Base-by-base conservation (phyloP, 2,113 vertebrate species). In the Chaetodon auriga region DNA sequence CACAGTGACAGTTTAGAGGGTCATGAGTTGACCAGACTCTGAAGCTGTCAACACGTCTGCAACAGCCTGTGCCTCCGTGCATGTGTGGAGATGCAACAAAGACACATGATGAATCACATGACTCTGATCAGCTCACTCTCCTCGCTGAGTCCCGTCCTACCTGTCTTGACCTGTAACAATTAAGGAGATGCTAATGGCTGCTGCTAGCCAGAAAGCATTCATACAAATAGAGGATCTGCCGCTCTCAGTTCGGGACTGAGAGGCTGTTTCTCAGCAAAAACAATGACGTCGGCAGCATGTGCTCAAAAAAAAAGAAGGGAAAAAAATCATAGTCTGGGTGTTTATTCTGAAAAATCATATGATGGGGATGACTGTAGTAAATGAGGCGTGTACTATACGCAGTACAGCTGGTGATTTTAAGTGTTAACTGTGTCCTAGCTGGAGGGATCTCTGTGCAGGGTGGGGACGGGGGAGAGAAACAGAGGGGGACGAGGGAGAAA, bases 381-480 rank as follows among this genome's bases (percentile, higher is more conserved):
- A 86, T 16, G 4, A 76, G 57, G 68, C 19, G 23, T 53, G 77
- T 3, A 10, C 75, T 85, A 41, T 38, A 13, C 54, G 75, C 73
- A 76, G 75, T 45, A 25, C 61, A 78, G 81, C 77, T 78, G 84
- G 72, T 63, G 75, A 69, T 83, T 57, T 21, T 6, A 63, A 12
- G 55, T 60, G 80, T 85, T 78, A 71, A 87, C 83, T 14, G 77
- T 57, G 68, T 84, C 87, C 70, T 23, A 38, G 78, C 82, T 53
- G 64, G 82, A 77, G 55, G 35, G 61, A 35, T 83, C 60, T 60
- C 53, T 38, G 65, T 19, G 51, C 43, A 81, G 60, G 68, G 36
- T 21, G 46, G 53, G 60, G 48, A 16, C 25, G 41, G 7, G 74
- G 18, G 75, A 12, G 36, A 13, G 43, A 30, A 2, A 36, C 43